Conservation (phyloP, 2,888 invertebrate species). For the Harpalus rufipes region DNA sequence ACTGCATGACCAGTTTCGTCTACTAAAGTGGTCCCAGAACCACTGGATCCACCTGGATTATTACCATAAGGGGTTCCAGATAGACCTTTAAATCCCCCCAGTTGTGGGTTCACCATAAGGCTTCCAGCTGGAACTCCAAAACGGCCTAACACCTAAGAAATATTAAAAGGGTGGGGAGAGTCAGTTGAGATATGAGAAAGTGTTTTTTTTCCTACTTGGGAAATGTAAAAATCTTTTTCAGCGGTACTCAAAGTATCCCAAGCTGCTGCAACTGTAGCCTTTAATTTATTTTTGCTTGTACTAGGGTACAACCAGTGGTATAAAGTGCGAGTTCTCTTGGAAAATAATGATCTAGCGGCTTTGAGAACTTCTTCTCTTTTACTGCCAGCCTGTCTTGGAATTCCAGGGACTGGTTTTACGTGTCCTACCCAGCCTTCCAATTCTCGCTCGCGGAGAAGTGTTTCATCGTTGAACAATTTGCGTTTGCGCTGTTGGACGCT, state of each 20-base stretch:
- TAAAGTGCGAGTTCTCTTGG: constrained; percentile 77
- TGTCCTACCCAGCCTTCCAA: constrained; percentile 32
- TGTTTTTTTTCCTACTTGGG: constrained; percentile 73
- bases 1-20: constrained; percentile 68
- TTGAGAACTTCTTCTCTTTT: constrained; percentile 74
- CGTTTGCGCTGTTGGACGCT: constrained; percentile 12
- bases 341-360: constrained; percentile 77
- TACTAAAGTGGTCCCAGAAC: constrained; percentile 1
- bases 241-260: constrained; percentile 76
- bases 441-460: neutral
- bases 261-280: constrained; percentile 74
- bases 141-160: constrained; percentile 75
- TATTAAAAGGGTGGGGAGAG: too few relatives aligned
- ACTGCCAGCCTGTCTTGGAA: constrained; percentile 55
- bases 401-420: constrained; percentile 52
- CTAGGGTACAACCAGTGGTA: constrained; percentile 78
- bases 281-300: constrained; percentile 76
- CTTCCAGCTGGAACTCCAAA: constrained; percentile 75
- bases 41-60: neutral
- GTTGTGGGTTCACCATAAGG: constrained; percentile 77
- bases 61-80: neutral
- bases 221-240: constrained; percentile 77
- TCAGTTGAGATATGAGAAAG: too few relatives aligned
- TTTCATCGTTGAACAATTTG: neutral
- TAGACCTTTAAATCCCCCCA: constrained; percentile 71